These are phyloP conservation scores for Sinocyclocheilus grahami DNA, from an alignment of 2,113 vertebrate genomes.

Conservation along the genomic window DNA sequence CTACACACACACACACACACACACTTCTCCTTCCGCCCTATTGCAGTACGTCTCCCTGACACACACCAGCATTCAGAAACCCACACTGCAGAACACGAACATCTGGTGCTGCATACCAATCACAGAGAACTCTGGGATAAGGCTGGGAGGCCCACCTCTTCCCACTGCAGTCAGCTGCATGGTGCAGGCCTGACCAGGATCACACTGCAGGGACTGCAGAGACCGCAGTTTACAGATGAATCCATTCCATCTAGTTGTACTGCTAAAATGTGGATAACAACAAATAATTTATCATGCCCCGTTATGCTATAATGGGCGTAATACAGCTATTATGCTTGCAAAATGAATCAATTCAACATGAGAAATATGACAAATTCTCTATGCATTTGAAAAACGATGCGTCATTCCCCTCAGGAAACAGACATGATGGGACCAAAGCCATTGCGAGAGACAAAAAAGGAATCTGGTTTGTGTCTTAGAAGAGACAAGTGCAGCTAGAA, in stretches of 20 bases:
- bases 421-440: not conserved
- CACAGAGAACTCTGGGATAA: conserved; percentile 43
- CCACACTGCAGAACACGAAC: conserved; percentile 75
- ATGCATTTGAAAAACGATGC: conserved; percentile 6
- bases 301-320: not conserved
- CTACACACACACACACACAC: conserved; percentile 24
- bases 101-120: conserved; percentile 74
- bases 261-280: not conserved
- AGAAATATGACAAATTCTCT: conserved; percentile 27
- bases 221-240: not conserved
- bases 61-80: conserved; percentile 68
- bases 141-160: not conserved
- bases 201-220: conserved; percentile 1
- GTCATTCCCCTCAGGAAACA: not conserved
- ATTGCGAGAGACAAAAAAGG: not conserved
- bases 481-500: conserved; percentile 8
- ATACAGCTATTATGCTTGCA: not conserved
- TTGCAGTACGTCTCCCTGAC: conserved; percentile 58
- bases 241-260: no score
- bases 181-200: not conserved
- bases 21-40: conserved; percentile 26
- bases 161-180: conserved; percentile 29
- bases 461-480: not conserved
- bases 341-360: conserved; percentile 25
- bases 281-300: not conserved